These are phyloP conservation scores for Nannospalax galili DNA, from an alignment of 2,113 vertebrate genomes.

Conservation along the genomic window DNA sequence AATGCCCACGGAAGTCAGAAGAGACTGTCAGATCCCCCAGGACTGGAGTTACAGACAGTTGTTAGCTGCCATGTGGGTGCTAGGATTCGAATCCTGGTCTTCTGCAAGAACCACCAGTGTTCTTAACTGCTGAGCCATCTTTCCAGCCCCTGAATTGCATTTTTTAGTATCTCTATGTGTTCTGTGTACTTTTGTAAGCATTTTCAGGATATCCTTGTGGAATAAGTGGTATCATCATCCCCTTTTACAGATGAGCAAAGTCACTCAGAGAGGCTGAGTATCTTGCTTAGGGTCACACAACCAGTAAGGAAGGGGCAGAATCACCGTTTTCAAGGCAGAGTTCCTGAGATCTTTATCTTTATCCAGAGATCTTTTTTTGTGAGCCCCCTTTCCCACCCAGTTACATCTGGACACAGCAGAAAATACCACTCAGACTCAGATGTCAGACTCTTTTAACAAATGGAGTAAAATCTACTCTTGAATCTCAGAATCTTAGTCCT, in stretches of 20 bases:
- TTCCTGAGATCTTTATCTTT: slow-evolving; percentile 5
- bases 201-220: not conserved
- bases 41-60: no score
- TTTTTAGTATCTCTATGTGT: not conserved
- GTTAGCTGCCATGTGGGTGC: no score
- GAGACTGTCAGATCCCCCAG: no score
- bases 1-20: no score
- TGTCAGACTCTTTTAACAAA: slow-evolving; percentile 18
- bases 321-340: slow-evolving; percentile 24
- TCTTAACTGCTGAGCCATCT: no score
- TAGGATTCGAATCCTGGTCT: no score
- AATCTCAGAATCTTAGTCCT: slow-evolving; percentile 38
- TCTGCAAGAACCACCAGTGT: no score
- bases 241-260: slow-evolving; percentile 39
- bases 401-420: not conserved
- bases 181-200: slow-evolving; percentile 28
- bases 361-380: not conserved
- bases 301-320: not conserved
- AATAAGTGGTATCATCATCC: not conserved
- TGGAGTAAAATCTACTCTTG: not conserved
- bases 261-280: slow-evolving; percentile 38
- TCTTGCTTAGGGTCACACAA: not conserved
- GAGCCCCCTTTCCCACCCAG: not conserved
- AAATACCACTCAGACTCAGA: not conserved
- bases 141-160: no score